Evolutionary conservation across 2,113 vertebrate genomes (phyloP).

Genomic region (Neolamprologus sp.): DNA sequence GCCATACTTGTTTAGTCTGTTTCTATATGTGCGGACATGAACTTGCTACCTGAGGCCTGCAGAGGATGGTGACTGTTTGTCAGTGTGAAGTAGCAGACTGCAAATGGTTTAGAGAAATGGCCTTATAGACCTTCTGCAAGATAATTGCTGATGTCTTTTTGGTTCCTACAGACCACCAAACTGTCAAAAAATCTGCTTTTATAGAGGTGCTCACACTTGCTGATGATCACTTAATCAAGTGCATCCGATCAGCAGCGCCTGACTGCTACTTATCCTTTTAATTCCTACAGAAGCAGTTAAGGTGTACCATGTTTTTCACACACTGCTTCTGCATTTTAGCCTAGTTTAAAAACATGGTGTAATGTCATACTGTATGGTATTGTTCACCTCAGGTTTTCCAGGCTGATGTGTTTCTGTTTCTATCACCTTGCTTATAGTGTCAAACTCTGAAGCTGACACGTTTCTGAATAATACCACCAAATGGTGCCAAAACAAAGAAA

Average conservation of each 20-base stretch:
- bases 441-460: neutral
- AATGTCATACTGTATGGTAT: rapidly evolving
- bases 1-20: neutral
- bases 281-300: neutral
- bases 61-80: neutral
- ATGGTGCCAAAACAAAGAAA: neutral
- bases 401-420: neutral
- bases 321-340: neutral
- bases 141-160: neutral
- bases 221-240: neutral
- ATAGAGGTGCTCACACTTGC: neutral
- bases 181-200: neutral
- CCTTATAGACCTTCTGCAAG: neutral
- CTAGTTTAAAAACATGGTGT: neutral
- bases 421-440: neutral
- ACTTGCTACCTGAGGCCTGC: neutral
- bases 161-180: neutral
- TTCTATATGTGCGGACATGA: neutral
- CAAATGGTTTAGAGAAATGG: neutral
- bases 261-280: neutral
- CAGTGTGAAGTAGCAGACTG: neutral
- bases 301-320: neutral
- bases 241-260: rapidly evolving
- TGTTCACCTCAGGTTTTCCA: neutral
- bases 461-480: neutral